Evolutionary conservation across 1,140 invertebrate genomes (phyloP).

Genomic region (Rhizoglyphus robini): DNA sequence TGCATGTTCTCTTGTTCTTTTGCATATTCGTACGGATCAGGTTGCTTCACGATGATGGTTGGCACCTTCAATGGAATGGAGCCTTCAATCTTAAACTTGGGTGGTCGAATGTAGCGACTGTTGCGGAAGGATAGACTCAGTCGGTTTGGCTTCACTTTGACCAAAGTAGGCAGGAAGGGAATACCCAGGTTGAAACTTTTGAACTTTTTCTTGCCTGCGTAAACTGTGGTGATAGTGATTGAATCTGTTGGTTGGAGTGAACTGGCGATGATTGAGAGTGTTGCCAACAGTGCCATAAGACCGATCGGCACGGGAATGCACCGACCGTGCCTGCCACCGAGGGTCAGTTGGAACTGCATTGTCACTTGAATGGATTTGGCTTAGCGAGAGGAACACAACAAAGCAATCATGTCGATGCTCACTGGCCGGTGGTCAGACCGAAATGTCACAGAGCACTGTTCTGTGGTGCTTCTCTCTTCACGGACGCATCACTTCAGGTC

Average conservation of each 20-base stretch:
- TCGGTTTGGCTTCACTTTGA: constrained; percentile 14
- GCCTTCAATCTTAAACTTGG: constrained; percentile 12
- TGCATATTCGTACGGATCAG: neutral
- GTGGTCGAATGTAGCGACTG: neutral
- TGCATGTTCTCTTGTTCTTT: neutral
- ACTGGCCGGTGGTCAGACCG: too few relatives aligned
- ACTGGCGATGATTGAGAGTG: neutral
- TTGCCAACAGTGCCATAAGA: too few relatives aligned
- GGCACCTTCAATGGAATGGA: constrained; percentile 15
- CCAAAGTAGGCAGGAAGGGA: constrained; percentile 8
- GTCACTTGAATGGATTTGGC: too few relatives aligned
- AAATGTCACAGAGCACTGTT: too few relatives aligned
- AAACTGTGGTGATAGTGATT: constrained; percentile 9
- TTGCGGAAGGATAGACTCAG: constrained; percentile 2
- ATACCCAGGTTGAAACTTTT: constrained; percentile 1
- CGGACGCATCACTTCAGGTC: too few relatives aligned
- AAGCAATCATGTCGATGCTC: too few relatives aligned
- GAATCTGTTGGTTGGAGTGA: neutral
- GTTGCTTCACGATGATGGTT: neutral
- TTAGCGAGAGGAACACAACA: too few relatives aligned
- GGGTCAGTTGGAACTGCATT: too few relatives aligned
- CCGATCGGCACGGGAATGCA: too few relatives aligned
- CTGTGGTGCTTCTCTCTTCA: too few relatives aligned
- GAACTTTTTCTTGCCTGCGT: constrained; percentile 18
- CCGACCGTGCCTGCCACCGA: too few relatives aligned